Percentiles rank a stretch among this genome's conserved stretches.
These are phyloP conservation scores for Sinopyrophorus schimmeli DNA, from an alignment of 2,888 invertebrate species.

Conservation along the genomic window DNA sequence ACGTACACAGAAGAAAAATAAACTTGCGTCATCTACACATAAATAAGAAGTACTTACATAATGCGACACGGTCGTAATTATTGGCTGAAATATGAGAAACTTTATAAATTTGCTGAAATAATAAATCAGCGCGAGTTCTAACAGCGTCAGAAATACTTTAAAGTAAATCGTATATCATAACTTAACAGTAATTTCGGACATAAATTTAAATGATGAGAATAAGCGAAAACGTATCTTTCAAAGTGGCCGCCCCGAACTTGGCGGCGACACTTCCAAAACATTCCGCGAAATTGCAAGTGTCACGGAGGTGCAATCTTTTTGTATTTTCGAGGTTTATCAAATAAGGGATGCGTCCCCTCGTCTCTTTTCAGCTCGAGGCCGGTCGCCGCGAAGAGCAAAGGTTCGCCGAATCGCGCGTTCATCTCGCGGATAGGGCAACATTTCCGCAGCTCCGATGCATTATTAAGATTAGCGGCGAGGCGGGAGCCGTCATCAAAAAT, in stretches of 20 bases:
- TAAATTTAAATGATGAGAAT: constrained; percentile 11
- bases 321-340: too few species aligned
- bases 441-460: constrained; percentile 31
- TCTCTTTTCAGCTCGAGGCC: background rate
- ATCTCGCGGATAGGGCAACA: constrained; percentile 26
- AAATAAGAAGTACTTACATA: constrained; percentile 31
- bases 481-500: constrained; percentile 27
- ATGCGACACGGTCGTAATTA: constrained; percentile 30
- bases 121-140: too few species aligned
- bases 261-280: constrained; percentile 8
- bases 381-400: background rate
- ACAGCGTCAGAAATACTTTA: too few species aligned
- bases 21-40: too few species aligned
- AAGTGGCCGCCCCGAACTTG: constrained; percentile 1
- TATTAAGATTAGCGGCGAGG: constrained; percentile 30
- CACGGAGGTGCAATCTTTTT: constrained; percentile 7
- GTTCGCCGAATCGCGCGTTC: constrained; percentile 4
- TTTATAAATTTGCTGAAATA: background rate
- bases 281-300: constrained; percentile 6
- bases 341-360: background rate
- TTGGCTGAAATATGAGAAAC: constrained; percentile 27
- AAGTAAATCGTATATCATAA: too few species aligned
- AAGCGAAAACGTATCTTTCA: constrained; percentile 8
- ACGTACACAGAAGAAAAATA: too few species aligned
- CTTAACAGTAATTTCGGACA: constrained; percentile 2